phyloP scores from a whole-genome alignment of 1,140 invertebrate genomes.

The Campodea augens region DNA sequence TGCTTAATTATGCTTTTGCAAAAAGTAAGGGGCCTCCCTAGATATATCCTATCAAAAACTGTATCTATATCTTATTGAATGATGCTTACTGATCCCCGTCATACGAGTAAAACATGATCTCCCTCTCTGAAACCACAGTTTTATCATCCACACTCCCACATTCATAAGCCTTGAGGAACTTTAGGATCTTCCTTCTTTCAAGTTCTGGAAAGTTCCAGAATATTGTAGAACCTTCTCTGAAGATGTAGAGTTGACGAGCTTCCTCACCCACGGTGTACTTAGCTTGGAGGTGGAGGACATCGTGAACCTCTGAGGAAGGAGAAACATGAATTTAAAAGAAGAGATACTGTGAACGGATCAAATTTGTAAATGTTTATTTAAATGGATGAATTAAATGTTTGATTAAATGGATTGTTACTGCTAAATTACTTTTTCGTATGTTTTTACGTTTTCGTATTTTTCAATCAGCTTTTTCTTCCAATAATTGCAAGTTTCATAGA shows the following conservation, averaged over 20 bases:
- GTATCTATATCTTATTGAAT: background rate
- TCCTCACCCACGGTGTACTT: constrained; percentile 50
- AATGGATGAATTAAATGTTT: too few species aligned
- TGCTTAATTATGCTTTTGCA: too few species aligned
- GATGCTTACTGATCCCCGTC: constrained; percentile 30
- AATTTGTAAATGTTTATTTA: too few species aligned
- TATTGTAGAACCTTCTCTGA: constrained; percentile 69
- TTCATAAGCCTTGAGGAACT: constrained; percentile 35
- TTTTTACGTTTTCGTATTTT: too few species aligned
- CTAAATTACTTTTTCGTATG: background rate
- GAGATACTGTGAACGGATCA: background rate
- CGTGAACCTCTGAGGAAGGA: constrained; percentile 28
- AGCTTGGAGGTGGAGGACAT: constrained; percentile 51
- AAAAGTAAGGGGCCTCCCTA: too few species aligned
- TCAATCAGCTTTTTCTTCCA: too few species aligned
- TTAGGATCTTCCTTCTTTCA: constrained; percentile 55
- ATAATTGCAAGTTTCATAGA: too few species aligned
- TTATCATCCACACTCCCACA: constrained; percentile 35
- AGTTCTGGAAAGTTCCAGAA: constrained; percentile 82
- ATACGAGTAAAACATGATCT: constrained; percentile 63
- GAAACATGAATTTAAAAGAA: background rate
- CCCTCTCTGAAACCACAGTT: constrained; percentile 53
- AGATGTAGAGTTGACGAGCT: constrained; percentile 61
- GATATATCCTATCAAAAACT: too few species aligned
- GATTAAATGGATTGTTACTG: too few species aligned